Base-by-base conservation (phyloP, 2,888 invertebrate species). In the Oligia strigilis region DNA sequence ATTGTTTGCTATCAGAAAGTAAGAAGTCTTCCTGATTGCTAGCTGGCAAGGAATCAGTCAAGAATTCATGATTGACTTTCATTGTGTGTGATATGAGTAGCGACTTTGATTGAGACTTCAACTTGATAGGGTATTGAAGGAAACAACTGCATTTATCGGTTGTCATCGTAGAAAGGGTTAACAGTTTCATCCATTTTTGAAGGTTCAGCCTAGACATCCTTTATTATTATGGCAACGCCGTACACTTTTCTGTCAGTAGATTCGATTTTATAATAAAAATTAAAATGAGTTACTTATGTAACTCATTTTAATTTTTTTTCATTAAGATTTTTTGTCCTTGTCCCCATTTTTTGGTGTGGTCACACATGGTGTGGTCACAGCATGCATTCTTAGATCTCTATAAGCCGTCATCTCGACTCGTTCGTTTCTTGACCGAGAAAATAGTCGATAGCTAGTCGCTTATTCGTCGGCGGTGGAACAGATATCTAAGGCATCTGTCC, bases 1-100 rank as follows among this genome's bases (percentile, higher is more conserved):
- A 84, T 67, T 72, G 76, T 77, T 75, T 40, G 75, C 72, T 82
- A 87, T 87, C 78, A 72, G 66, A 76, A 78, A 84, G 72, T 69
- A 77, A 81, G 84, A 77, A 58, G 64, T 73, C 70, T 85, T 58
- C 49, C 75, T 81, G 78, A 86, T 84, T 81, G 74, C 75, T 29
- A 71, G 29, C 81, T 62, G 78, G 77, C 78, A 43, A 74, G 49
- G 69, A 60, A 75, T 81, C 84, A 78, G 64, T 81, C 72, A 71
- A 46, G 69, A 66, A 78, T 55, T 84, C 69, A 64, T 64, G 70
- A 72, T 40, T 77, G 78, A 66, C 72, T 81, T 80, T n/a, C n/a
- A n/a, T n/a, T 75, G 70, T 88, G 29, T 69, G 29, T 19, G 73
- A 75, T 66, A 81, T 72, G 75, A 85, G 77, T 49, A 58, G 43